Conservation (phyloP, 2,797 vertebrate species). For the Aphelocoma californica region DNA sequence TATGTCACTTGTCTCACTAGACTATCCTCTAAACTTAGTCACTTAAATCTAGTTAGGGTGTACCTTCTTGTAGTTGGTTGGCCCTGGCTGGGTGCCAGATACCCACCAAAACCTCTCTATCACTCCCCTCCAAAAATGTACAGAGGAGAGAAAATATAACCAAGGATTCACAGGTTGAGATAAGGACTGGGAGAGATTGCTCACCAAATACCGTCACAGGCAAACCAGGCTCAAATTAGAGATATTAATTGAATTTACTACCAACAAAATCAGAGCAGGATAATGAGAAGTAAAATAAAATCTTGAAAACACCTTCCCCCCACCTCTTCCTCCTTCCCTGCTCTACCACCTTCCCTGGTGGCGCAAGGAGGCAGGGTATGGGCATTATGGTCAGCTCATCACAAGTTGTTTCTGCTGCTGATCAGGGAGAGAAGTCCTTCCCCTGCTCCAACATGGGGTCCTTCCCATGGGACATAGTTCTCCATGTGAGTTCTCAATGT, state of each 20-base stretch:
- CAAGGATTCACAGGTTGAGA: neutral
- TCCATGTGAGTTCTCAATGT: neutral
- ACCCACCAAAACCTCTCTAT: neutral
- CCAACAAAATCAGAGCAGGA: neutral
- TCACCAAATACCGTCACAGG: fast-evolving
- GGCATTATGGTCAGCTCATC: neutral
- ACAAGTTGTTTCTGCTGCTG: neutral
- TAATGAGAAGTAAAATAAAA: neutral
- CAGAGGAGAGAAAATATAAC: neutral
- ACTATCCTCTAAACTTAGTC: neutral
- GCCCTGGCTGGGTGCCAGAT: neutral
- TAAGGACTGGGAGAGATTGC: fast-evolving
- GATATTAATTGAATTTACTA: neutral
- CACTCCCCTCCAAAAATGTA: neutral
- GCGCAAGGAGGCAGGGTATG: neutral
- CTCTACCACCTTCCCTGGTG: fast-evolving
- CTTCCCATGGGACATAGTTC: neutral
- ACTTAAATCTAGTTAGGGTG: neutral
- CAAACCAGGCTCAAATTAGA: neutral
- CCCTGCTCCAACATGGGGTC: no score
- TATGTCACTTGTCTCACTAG: neutral
- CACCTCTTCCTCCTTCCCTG: neutral
- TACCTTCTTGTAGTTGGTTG: neutral
- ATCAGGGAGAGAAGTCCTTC: neutral
- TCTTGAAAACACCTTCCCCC: neutral